A percentile compares a stretch with the other conserved stretches of the same genome.
Conservation (phyloP, 2,113 vertebrate genomes). For the Melospiza melodia region DNA sequence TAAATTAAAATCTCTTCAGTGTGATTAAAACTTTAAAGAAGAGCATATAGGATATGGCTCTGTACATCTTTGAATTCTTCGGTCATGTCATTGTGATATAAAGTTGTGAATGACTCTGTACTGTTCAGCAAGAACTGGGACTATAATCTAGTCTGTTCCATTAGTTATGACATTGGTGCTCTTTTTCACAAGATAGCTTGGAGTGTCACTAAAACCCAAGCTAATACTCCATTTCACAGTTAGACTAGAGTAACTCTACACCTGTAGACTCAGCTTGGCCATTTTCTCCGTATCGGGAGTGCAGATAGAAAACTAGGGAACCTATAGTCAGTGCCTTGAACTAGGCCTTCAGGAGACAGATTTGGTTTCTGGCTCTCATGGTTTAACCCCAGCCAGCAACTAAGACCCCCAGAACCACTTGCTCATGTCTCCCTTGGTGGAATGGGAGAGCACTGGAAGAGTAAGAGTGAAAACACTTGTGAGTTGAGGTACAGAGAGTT, state of each 20-base stretch:
- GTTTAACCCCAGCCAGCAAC: background rate
- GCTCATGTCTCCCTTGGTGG: accelerated
- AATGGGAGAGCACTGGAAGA: background rate
- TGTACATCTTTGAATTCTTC: background rate
- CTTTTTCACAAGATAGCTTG: background rate
- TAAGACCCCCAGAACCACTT: accelerated
- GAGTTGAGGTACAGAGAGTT: background rate
- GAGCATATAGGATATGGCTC: background rate
- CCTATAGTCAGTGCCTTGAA: background rate
- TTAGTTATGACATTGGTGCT: background rate
- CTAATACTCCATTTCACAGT: background rate
- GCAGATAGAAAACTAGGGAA: background rate
- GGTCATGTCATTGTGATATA: background rate
- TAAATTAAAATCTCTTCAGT: background rate
- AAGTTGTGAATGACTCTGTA: background rate
- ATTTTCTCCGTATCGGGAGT: background rate
- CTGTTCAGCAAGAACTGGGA: background rate
- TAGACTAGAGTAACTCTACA: background rate
- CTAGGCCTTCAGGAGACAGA: background rate
- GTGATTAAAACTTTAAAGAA: background rate
- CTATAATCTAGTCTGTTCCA: background rate
- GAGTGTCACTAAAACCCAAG: background rate
- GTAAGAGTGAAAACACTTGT: background rate
- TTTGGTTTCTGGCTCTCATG: background rate
- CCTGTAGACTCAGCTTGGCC: background rate